Conservation (phyloP, 2,888 invertebrate genomes). For the Cotesia congregata region DNA sequence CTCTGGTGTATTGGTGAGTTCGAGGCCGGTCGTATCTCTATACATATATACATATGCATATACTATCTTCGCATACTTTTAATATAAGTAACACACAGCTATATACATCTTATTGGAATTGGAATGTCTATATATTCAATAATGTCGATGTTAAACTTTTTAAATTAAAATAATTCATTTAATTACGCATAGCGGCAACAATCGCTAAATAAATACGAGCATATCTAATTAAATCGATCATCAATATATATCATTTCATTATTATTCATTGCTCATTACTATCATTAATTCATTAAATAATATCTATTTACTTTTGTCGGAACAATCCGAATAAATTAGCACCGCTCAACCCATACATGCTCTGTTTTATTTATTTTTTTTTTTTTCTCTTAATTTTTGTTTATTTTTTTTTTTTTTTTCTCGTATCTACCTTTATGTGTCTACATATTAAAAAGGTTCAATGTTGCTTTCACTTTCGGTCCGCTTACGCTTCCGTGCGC, state of each 20-base stretch:
- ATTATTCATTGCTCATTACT: too few relatives aligned
- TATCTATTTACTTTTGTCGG: too few relatives aligned
- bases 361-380: too few relatives aligned
- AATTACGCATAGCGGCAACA: neutral
- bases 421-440: neutral
- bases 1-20: slow-evolving; percentile 59
- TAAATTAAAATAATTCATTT: neutral
- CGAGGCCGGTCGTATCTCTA: slow-evolving; percentile 59
- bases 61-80: neutral
- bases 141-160: neutral
- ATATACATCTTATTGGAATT: neutral
- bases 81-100: neutral
- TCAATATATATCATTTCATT: too few relatives aligned
- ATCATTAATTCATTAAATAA: too few relatives aligned
- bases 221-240: neutral
- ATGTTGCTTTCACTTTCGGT: slow-evolving; percentile 62
- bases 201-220: neutral
- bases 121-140: neutral
- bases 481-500: slow-evolving; percentile 41
- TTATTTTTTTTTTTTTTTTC: neutral
- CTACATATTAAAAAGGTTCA: slow-evolving; percentile 53
- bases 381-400: too few relatives aligned
- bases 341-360: too few relatives aligned
- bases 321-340: too few relatives aligned
- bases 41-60: neutral